Evolutionary conservation across 2,888 invertebrate genomes (phyloP).

Genomic region (Caenorhabditis sulstoni): DNA sequence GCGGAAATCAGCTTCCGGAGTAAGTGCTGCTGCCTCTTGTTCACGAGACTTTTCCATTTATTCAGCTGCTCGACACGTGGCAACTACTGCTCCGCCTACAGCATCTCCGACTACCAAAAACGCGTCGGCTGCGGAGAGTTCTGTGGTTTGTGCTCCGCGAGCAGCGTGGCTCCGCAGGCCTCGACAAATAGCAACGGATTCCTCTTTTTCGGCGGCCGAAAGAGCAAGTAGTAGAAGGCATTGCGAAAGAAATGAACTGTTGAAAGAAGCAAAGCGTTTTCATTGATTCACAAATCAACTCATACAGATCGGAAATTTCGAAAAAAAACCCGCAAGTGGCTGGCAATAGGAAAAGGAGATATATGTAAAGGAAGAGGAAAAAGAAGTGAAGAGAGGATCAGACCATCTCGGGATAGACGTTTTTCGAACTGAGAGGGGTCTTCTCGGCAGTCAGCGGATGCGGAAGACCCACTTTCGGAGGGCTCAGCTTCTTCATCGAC

Average conservation of each 20-base stretch:
- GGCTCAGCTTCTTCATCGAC: conserved; percentile 31
- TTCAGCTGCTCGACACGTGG: conserved; percentile 60
- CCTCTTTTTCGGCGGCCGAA: conserved; percentile 37
- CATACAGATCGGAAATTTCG: conserved; percentile 50
- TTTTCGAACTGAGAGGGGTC: conserved; percentile 42
- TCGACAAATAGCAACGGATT: conserved; percentile 52
- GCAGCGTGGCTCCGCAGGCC: conserved; percentile 3
- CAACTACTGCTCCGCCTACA: conserved; percentile 55
- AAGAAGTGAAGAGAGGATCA: conserved; percentile 27
- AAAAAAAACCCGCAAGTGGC: conserved; percentile 33
- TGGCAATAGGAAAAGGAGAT: conserved; percentile 42
- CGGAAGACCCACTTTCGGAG: conserved; percentile 36
- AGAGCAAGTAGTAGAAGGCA: conserved; percentile 10
- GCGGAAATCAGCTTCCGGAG: conserved; percentile 58
- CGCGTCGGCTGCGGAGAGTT: conserved; percentile 60
- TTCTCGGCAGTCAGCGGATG: conserved; percentile 52
- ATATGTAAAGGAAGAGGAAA: conserved; percentile 5
- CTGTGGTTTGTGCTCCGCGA: conserved; percentile 57
- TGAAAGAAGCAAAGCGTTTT: conserved; percentile 27
- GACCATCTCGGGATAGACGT: conserved; percentile 54
- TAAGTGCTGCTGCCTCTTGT: conserved; percentile 5
- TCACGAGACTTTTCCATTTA: background rate
- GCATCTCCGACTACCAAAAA: conserved; percentile 60
- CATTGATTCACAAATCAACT: conserved; percentile 40
- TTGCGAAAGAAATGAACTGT: conserved; percentile 19